These are phyloP conservation scores for Zaprionus capensis DNA, from an alignment of 1,140 invertebrate species.

Conservation along the genomic window DNA sequence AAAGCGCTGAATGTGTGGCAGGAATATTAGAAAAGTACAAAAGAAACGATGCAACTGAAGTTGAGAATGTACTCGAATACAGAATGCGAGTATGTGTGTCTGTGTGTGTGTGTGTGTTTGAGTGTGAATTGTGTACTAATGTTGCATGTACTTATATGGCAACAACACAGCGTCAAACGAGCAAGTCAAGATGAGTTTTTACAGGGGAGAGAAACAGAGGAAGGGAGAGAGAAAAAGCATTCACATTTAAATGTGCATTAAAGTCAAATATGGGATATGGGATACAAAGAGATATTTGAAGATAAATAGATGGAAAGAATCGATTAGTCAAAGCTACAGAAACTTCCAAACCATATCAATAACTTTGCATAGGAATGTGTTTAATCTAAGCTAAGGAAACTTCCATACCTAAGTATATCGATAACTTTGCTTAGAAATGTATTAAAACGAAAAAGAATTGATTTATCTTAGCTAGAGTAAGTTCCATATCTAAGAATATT, in stretches of 20 bases:
- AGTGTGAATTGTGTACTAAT: background rate
- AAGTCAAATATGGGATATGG: background rate
- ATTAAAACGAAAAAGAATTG: too few relatives aligned
- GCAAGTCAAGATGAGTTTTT: background rate
- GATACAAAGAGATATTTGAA: background rate
- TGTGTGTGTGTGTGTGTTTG: background rate
- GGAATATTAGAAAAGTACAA: slow-evolving; percentile 54
- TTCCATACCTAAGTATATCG: too few relatives aligned
- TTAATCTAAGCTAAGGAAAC: too few relatives aligned
- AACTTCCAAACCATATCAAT: background rate
- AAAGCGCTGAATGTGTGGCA: slow-evolving; percentile 40
- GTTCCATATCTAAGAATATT: background rate
- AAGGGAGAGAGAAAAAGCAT: background rate
- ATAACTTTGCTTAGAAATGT: too few relatives aligned
- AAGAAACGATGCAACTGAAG: slow-evolving; percentile 46
- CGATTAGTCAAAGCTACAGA: too few relatives aligned
- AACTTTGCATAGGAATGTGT: background rate
- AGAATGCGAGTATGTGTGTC: background rate
- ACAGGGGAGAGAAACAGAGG: background rate
- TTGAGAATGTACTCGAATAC: background rate
- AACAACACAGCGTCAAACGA: background rate
- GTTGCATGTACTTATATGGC: background rate
- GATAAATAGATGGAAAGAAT: background rate
- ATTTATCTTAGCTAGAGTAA: too few relatives aligned
- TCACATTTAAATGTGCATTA: background rate